Base-by-base conservation (phyloP, 2,888 invertebrate genomes). In the Temnothorax ravouxi region DNA sequence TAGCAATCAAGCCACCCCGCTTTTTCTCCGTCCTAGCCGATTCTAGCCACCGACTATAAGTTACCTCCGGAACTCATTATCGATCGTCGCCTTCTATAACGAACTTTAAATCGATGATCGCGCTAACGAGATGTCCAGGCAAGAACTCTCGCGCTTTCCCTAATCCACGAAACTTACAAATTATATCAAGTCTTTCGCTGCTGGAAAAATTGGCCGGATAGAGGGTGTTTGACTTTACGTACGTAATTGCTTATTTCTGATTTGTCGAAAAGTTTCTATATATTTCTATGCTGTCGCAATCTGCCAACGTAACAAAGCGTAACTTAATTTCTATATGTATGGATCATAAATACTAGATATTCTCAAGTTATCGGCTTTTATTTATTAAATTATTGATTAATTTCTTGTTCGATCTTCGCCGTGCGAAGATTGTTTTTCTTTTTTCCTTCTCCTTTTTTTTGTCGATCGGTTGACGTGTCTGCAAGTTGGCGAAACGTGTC, bases 101-200 rank as follows among this genome's bases (percentile, higher is more conserved):
- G 90, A 93, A 92, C 93, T 92, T 94, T 89, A 92, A 93, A 94
- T 93, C 92, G 92, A 93, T 92, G 91, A 93, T 93, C 90, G 90
- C 90, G 84, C 87, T 91, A 88, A 90, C 90, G 91, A 90, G 89
- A 89, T 87, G 91, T 88, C 86, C 86, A 88, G 86, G 88, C 87
- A 87, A 91, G 84, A 88, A 87, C 74, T 88, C 82, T 87, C 80
- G 67, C 66, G 76, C 72, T 64, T 59, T 59, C 50, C 38, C 71
- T 62, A 62, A 83, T 79, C 66, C 74, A 66, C 84, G 59, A 76
- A 85, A 86, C 84, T 81, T 82, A 41, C 67, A 72, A 84, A 84
- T 88, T 74, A 69, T 50, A 80, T 80, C 71, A 25, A 50, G 25
- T 50, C 21, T 5, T 29, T n/a, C 66, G 66, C 44, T 9, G 13